phyloP scores from a whole-genome alignment of 2,888 invertebrate genomes.

The Tachina lurida region DNA sequence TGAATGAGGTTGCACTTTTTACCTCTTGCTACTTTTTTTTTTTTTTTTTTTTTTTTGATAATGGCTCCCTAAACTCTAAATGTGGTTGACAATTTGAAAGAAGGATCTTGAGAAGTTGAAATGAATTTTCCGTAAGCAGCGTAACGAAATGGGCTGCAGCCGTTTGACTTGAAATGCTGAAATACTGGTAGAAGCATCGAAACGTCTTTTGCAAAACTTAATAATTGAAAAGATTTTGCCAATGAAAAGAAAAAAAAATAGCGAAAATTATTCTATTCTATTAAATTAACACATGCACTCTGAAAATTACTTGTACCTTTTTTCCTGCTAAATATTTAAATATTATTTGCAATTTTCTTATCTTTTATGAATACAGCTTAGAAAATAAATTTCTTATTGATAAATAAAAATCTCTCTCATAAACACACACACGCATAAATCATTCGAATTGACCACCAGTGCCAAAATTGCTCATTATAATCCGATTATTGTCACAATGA shows the following conservation, averaged over 20 bases:
- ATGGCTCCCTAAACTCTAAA: slow-evolving; percentile 35
- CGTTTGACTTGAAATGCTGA: slow-evolving; percentile 18
- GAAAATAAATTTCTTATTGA: slow-evolving; percentile 21
- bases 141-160: slow-evolving; percentile 3
- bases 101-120: slow-evolving; percentile 8
- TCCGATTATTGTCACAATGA: slow-evolving; percentile 79
- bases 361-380: slow-evolving; percentile 1
- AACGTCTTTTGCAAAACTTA: neutral
- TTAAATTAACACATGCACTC: slow-evolving; percentile 38
- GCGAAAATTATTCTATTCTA: slow-evolving; percentile 27
- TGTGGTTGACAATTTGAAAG: slow-evolving; percentile 49
- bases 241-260: neutral
- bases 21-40: slow-evolving; percentile 10
- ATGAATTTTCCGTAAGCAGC: slow-evolving; percentile 41
- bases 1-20: slow-evolving; percentile 39
- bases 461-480: slow-evolving; percentile 80
- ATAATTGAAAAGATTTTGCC: too few relatives aligned
- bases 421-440: neutral
- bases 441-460: slow-evolving; percentile 79
- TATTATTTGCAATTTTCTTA: slow-evolving; percentile 6
- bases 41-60: slow-evolving; percentile 1
- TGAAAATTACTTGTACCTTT: neutral
- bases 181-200: neutral
- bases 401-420: neutral
- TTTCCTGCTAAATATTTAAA: slow-evolving; percentile 3